Evolutionary conservation across 2,113 vertebrate species (phyloP), one percentile per base, ranked within the genome.

Genomic region (Eretmochelys imbricata): DNA sequence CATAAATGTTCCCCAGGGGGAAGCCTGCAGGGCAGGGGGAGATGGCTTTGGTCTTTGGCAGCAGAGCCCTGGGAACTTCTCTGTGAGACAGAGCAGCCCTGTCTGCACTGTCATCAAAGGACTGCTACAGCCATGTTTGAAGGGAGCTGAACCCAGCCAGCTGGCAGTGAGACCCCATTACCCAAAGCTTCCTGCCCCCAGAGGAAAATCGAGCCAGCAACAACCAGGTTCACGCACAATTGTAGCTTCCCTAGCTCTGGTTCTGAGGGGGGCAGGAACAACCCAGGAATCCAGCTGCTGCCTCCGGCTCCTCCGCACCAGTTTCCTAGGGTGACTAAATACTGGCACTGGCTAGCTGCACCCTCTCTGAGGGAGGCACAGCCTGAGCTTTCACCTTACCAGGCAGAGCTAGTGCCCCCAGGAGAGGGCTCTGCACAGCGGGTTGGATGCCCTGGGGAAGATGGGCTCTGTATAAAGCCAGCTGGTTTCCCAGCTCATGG

Each of bases 1-100:
- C 93, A 98, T 48, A 76, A 97, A 98, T 0, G 95, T 95, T 38
- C 98, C 98, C 98, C 98, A 98, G 0, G 98, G 98, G 65, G 88
- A 98, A n/a, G 54, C 93, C 98, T 98, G 80, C 7, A 83, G 65
- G 51, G 42, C 8, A 80, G 50, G 29, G 4, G 4, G 14, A 22
- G 31, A n/a, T 22, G 38, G 12, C 25, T 35, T 38, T 20, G 51
- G 19, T 22, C 31, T 50, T 27, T 17, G 50, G 50, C 3, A 3
- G 13, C 0, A 3, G 24, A 24, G 2, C 5, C 24, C 17, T 53
- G 16, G 0, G 9, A 54, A 25, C 25, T 25, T 46, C 72, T 75
- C 42, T 48, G 6, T 2, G 35, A 76, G 38, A 12, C 42, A 46
- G 75, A 76, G 38, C 42, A 76, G 38, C 22, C 75, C 38, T 53